These are phyloP conservation scores for Prenolepis imparis DNA, from an alignment of 2,888 invertebrate genomes.

Conservation along the genomic window DNA sequence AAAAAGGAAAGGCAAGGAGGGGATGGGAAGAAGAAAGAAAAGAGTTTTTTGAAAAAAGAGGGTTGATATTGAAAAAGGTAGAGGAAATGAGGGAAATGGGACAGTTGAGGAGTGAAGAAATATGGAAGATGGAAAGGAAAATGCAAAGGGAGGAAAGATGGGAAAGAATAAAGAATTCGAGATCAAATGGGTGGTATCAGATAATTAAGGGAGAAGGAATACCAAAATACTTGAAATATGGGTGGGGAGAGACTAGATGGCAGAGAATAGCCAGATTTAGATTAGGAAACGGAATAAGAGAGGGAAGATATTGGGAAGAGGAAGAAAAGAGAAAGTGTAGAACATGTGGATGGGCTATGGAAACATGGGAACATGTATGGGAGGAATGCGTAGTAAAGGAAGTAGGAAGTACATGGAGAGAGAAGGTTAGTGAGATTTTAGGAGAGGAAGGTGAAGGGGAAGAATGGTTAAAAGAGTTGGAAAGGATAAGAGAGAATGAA, in stretches of 20 bases:
- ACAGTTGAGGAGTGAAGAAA: neutral
- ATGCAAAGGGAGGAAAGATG: neutral
- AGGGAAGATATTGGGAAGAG: neutral
- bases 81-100: neutral
- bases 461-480: neutral
- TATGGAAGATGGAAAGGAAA: neutral
- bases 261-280: neutral
- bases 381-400: neutral
- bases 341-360: neutral
- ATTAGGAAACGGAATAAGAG: neutral
- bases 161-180: neutral
- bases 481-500: neutral
- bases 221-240: neutral
- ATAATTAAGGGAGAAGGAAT: neutral
- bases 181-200: neutral
- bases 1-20: too few species aligned
- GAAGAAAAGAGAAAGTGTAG: neutral
- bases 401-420: neutral
- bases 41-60: too few species aligned
- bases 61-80: neutral
- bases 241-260: neutral
- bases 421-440: neutral
- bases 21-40: too few species aligned
- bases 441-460: neutral
- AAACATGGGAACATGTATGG: neutral